Conservation (phyloP, 2,888 invertebrate species). For the Dione vanillae region DNA sequence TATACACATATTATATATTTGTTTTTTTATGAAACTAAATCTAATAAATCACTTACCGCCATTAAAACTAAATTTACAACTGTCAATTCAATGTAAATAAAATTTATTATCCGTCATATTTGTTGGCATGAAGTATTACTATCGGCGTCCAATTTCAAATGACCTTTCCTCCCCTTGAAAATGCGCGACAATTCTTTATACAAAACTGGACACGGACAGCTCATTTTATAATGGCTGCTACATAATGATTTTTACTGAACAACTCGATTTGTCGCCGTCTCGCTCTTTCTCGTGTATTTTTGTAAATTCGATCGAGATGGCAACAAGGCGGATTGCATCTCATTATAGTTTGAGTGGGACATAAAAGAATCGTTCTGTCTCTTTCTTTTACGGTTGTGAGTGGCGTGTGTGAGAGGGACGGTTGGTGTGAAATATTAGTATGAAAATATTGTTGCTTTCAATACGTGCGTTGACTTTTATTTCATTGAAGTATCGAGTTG, state of each 20-base stretch:
- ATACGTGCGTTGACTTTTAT: conserved; percentile 41
- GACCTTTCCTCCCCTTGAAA: conserved; percentile 51
- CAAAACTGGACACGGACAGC: conserved; percentile 48
- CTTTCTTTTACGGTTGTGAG: conserved; percentile 49
- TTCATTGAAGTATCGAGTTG: conserved; percentile 43
- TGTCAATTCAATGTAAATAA: conserved; percentile 64
- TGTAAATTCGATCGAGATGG: conserved; percentile 52
- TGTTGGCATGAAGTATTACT: conserved; percentile 62
- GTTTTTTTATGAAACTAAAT: conserved; percentile 38
- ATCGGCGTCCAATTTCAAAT: conserved; percentile 48
- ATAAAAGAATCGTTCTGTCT: conserved; percentile 54
- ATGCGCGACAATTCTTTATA: conserved; percentile 43
- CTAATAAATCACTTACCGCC: conserved; percentile 56
- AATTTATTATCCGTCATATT: conserved; percentile 63
- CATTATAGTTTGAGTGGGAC: conserved; percentile 61
- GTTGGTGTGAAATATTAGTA: conserved; percentile 57
- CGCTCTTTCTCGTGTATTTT: conserved; percentile 46
- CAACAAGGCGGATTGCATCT: conserved; percentile 69
- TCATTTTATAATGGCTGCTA: conserved; percentile 47
- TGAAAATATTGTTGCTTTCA: conserved; percentile 56
- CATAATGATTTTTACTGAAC: conserved; percentile 40
- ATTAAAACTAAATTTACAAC: conserved; percentile 66
- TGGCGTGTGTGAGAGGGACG: conserved; percentile 49
- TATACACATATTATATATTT: too few species aligned
- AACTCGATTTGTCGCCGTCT: conserved; percentile 48